phyloP scores from a whole-genome alignment of 2,113 vertebrate species.

The Stomatorhinus ivindoensis region DNA sequence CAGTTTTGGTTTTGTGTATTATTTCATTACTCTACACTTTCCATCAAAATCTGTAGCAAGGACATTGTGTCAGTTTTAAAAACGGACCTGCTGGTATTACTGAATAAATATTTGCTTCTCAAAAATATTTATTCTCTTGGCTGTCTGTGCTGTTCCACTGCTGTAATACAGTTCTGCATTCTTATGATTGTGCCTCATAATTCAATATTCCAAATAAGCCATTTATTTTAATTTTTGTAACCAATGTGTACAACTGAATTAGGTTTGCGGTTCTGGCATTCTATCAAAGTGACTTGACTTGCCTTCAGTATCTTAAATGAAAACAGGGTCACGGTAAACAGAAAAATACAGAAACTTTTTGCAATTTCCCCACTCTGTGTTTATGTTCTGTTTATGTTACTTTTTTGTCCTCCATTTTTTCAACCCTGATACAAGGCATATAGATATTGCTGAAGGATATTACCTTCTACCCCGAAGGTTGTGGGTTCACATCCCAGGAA shows the following conservation, averaged over 20 bases:
- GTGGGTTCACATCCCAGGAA: background rate
- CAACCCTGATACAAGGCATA: background rate
- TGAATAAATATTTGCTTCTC: background rate
- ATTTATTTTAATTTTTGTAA: constrained; percentile 7
- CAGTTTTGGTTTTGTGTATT: background rate
- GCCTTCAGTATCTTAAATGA: constrained; percentile 2
- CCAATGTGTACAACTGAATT: constrained; percentile 6
- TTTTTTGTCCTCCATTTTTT: background rate
- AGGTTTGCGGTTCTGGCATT: background rate
- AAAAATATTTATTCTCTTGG: background rate
- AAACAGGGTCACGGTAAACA: background rate
- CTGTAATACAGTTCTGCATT: background rate
- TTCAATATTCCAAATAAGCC: background rate
- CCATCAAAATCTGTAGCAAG: background rate
- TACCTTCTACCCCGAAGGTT: background rate
- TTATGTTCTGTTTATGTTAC: background rate
- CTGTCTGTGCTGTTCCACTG: background rate
- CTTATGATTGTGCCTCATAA: background rate
- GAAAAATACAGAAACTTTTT: background rate
- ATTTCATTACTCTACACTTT: background rate
- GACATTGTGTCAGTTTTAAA: background rate
- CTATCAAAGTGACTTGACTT: background rate
- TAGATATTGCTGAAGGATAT: background rate
- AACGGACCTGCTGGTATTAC: background rate
- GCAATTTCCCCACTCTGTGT: background rate